Evolutionary conservation across 1,140 invertebrate species (phyloP), one percentile per base, ranked within the genome.

Genomic region (Phymorhynchus buccinoides): DNA sequence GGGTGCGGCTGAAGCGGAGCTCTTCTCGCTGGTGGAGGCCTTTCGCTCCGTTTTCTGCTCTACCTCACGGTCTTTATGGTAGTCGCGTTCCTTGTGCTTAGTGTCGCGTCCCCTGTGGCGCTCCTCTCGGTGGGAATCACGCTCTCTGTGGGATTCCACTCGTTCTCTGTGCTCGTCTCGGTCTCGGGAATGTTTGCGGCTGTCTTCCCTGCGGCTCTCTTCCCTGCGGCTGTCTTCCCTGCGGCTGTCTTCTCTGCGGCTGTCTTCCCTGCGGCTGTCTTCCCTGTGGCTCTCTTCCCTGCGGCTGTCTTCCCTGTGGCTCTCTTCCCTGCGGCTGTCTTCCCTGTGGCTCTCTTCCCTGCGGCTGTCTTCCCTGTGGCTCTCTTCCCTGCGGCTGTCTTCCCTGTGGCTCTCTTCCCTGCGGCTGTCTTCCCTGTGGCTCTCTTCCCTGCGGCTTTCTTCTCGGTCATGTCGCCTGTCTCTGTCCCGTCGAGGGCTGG

Each of bases 21-120:
- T 66, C 27, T 81, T 79, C 22, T 80, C 42, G 18, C 32, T 62
- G n/a, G 62, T 35, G 48, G 35, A 71, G 6, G 71, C 12, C 48
- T 68, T 68, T 71, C 62, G 42, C 1, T 83, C 77, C 22, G 62
- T 81, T n/a, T 62, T 48, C 14, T 81, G 80, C 39, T 80, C 78
- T 77, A 12, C 48, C 16, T 37, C 35, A 37, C 68, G 68, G 68
- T 71, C 35, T 37, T 71, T 71, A 35, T 27, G 68, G 18, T 37
- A 3, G 16, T 35, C 68, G 27, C 35, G 68, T 12, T 71, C 68
- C 68, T 35, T 71, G 68, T 71, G 68, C 7, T 37, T n/a, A 2
- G 9, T 27, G 3, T 75, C 73, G 14, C 73, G 73, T 9, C 27
- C 73, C 6, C 73, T 75, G 73, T 75, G 73, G 6, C 35, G 68